phyloP scores from a whole-genome alignment of 2,888 invertebrate genomes.

The Tinea semifulvella region DNA sequence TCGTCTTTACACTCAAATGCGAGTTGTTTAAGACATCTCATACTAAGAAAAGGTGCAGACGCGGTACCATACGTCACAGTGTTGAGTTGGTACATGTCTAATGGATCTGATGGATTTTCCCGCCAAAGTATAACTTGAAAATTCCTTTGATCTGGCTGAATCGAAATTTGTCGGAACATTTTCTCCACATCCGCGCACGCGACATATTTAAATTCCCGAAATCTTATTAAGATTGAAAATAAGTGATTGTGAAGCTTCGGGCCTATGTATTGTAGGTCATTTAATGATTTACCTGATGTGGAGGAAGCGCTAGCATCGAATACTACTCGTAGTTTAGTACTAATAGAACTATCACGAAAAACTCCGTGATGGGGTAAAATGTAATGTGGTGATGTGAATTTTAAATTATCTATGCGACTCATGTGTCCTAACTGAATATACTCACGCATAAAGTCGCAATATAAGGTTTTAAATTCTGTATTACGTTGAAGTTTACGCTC shows the following conservation, averaged over 20 bases:
- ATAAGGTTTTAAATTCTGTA: constrained; percentile 17
- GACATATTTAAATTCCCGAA: constrained; percentile 22
- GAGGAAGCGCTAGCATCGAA: constrained; percentile 19
- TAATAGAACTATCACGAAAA: constrained; percentile 16
- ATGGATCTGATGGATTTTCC: constrained; percentile 20
- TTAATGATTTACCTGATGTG: constrained; percentile 19
- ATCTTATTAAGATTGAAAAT: constrained; percentile 25
- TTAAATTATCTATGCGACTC: constrained; percentile 10
- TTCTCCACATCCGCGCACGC: constrained; percentile 26
- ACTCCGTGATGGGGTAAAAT: constrained; percentile 21
- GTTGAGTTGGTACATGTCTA: constrained; percentile 23
- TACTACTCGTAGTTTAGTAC: constrained; percentile 20
- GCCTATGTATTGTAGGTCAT: constrained; percentile 23
- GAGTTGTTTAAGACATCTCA: constrained; percentile 25
- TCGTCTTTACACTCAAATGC: constrained; percentile 25
- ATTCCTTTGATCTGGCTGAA: constrained; percentile 23
- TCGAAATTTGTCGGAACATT: constrained; percentile 27
- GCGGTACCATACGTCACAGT: constrained; percentile 27
- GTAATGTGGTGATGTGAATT: constrained; percentile 16
- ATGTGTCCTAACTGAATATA: constrained; percentile 19
- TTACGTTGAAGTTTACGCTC: constrained; percentile 17
- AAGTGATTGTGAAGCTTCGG: constrained; percentile 24
- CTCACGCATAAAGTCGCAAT: constrained; percentile 19
- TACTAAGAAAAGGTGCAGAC: constrained; percentile 27
- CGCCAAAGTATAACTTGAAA: constrained; percentile 31